Conservation (phyloP, 2,888 invertebrate species). For the Cyclophora albipunctata region DNA sequence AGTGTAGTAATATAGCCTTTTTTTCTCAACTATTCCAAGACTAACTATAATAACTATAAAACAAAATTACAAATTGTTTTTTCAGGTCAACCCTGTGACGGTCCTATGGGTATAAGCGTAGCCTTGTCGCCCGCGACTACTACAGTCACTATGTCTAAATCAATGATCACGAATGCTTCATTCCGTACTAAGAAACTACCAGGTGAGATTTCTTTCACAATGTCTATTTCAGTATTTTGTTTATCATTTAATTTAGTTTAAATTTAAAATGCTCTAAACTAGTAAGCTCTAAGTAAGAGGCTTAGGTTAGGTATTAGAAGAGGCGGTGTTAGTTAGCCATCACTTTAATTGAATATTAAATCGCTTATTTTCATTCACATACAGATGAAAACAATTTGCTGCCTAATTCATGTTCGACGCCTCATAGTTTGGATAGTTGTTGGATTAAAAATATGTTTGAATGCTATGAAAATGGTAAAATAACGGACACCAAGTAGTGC, state of each 20-base stretch:
- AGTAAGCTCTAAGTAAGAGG: too few relatives aligned
- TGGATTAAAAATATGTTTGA: slow-evolving; percentile 28
- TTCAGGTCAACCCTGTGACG: slow-evolving; percentile 84
- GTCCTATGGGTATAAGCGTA: slow-evolving; percentile 88
- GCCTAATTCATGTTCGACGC: slow-evolving; percentile 48
- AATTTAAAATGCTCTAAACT: too few relatives aligned
- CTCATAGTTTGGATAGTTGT: slow-evolving; percentile 33
- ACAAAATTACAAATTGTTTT: too few relatives aligned
- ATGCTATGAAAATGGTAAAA: slow-evolving; percentile 20
- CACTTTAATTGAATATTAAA: slow-evolving; percentile 11
- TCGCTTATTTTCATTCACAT: slow-evolving; percentile 29
- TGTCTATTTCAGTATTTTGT: not conserved
- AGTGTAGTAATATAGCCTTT: too few relatives aligned
- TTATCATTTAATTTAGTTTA: too few relatives aligned
- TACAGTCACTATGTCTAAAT: slow-evolving; percentile 87
- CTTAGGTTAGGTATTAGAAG: too few relatives aligned
- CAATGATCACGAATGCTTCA: slow-evolving; percentile 98
- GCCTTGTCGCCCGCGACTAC: slow-evolving; percentile 84
- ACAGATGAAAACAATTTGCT: slow-evolving; percentile 48
- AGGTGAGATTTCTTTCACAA: slow-evolving; percentile 69
- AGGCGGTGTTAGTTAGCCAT: not conserved
- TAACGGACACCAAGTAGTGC: slow-evolving; percentile 5
- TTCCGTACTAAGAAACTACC: slow-evolving; percentile 97
- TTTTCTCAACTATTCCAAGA: too few relatives aligned
- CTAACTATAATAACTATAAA: too few relatives aligned